Evolutionary conservation across 2,113 vertebrate species (phyloP), one percentile per base, ranked within the genome.

Genomic region (Thalassarche chlororhynchos): DNA sequence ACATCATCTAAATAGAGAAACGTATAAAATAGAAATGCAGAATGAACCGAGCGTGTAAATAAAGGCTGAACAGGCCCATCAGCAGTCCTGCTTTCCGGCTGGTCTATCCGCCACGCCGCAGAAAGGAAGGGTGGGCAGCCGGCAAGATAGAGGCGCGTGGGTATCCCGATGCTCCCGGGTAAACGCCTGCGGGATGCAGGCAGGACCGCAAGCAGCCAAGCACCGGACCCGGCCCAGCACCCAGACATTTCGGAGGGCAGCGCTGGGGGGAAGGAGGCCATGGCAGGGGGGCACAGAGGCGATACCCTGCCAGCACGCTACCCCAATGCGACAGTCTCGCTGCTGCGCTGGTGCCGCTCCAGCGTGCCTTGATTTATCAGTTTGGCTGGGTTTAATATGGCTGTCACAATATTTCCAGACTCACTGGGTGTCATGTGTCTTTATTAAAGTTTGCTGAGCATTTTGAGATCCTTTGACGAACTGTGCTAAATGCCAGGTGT

Each of bases 1-100:
- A 97, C 97, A 97, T 97, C 94, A 90, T 97, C 84, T 95, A 62
- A 94, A 96, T 13, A 89, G 88, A 96, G 42, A 64, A 93, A 86
- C 0, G 9, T 87, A 94, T 55, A 80, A 97, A 94, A 51, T 2
- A 90, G 87, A 74, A 75, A 61, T 6, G n/a, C 61, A 74, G 83
- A 75, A 61, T 11, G 64, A 90, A 87, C 28, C 0, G 0, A 51
- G 82, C 14, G 3, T 81, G 88, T 28, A 70, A 88, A 74, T 36
- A 77, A 82, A 85, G 44, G 47, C 44, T 55, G 8, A 69, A 7
- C 16, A 55, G 58, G 62, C 66, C 19, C 38, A 2, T 2, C 4
- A 2, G 8, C 5, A 13, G 19, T 47, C 40, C 32, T 55, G 19
- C 40, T 80, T 70, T 65, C 70, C 42, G 44, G 34, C 18, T n/a